Percentiles rank a stretch among this genome's conserved stretches.
These are phyloP conservation scores for rabbit (Oryctolagus cuniculus) DNA, from an alignment of 2,113 vertebrate genomes.

Conservation along the genomic window DNA sequence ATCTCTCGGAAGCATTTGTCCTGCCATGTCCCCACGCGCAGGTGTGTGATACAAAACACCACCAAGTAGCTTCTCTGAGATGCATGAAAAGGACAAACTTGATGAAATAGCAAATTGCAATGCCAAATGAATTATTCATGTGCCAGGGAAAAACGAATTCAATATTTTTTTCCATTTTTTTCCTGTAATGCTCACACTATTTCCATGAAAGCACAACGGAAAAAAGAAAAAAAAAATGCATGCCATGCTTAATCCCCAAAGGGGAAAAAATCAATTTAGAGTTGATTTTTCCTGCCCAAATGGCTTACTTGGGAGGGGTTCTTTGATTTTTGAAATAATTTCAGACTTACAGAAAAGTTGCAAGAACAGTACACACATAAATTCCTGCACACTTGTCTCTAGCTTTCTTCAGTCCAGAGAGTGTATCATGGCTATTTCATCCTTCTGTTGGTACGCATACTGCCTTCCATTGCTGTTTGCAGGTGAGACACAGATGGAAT, in stretches of 20 bases:
- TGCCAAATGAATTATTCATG: conserved; percentile 83
- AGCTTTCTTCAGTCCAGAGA: background rate
- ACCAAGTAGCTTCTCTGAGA: conserved; percentile 14
- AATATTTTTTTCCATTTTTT: conserved; percentile 52
- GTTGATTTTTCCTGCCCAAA: conserved; percentile 30
- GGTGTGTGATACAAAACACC: background rate
- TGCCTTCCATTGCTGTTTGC: background rate
- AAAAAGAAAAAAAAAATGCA: conserved; percentile 49
- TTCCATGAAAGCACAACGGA: conserved; percentile 70
- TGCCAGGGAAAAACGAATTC: conserved; percentile 68
- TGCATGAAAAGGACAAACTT: conserved; percentile 18
- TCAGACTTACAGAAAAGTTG: conserved; percentile 23
- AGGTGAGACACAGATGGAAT: background rate
- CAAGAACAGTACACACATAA: background rate
- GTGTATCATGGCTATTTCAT: background rate
- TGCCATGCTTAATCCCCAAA: conserved; percentile 33
- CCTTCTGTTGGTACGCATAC: background rate
- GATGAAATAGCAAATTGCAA: conserved; percentile 54
- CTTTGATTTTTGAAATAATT: conserved; percentile 20
- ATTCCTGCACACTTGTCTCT: background rate
- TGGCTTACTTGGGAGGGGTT: background rate
- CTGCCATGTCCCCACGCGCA: background rate
- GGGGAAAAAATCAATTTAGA: conserved; percentile 69
- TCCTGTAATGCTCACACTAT: conserved; percentile 52
- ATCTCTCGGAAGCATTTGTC: background rate